Percentiles rank a stretch among this genome's conserved stretches.
Evolutionary conservation across 1,140 invertebrate genomes (phyloP).

Genomic region (Heliothis subflexa): DNA sequence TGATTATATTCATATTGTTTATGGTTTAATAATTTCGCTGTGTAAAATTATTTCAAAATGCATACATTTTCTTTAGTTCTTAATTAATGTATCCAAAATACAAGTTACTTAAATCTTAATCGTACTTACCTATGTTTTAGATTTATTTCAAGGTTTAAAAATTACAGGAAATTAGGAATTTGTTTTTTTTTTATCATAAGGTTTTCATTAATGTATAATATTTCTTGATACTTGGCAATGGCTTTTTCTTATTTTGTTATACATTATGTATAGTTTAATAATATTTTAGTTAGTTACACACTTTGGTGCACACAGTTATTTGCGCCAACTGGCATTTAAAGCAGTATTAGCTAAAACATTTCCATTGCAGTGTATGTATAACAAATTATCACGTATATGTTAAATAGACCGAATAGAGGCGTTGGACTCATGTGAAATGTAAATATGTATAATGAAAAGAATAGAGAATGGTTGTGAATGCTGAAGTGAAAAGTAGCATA

Average conservation of each 20-base stretch:
- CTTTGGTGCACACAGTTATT: not conserved
- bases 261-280: slow-evolving; percentile 1
- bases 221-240: not conserved
- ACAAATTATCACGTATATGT: slow-evolving; percentile 13
- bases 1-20: not conserved
- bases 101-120: not conserved
- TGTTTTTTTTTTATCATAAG: not conserved
- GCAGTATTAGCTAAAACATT: slow-evolving; percentile 46
- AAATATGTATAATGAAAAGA: slow-evolving; percentile 27
- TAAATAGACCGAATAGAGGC: not conserved
- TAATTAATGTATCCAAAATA: not conserved
- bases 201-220: not conserved
- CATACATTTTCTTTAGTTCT: not conserved
- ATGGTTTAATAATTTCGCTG: not conserved
- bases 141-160: slow-evolving; percentile 3
- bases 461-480: slow-evolving; percentile 44
- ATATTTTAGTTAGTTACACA: slow-evolving; percentile 1
- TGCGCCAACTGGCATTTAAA: slow-evolving; percentile 42
- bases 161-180: slow-evolving; percentile 7
- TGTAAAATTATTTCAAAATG: not conserved
- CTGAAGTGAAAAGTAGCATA: slow-evolving; percentile 4
- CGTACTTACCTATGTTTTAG: slow-evolving; percentile 21
- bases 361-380: slow-evolving; percentile 8
- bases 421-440: not conserved
- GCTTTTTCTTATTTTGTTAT: not conserved